phyloP scores from a whole-genome alignment of 2,113 vertebrate species.

The Quiscalus mexicanus region DNA sequence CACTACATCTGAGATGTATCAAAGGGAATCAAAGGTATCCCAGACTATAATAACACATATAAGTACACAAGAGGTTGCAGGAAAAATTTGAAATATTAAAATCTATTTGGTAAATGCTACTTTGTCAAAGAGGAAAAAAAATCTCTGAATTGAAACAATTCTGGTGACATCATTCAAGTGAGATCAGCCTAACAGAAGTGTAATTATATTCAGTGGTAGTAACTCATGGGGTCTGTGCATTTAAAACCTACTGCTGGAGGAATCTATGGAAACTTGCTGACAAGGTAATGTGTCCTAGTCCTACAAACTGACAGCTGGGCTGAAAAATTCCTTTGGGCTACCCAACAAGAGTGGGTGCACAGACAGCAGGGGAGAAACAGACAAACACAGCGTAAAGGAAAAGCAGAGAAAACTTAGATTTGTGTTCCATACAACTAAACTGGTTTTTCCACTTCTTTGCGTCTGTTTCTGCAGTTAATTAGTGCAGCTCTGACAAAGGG shows the following conservation, averaged over 20 bases:
- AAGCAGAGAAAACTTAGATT: not conserved
- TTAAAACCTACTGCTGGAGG: not conserved
- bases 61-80: not conserved
- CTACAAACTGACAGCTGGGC: not conserved
- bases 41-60: not conserved
- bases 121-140: not conserved
- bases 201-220: not conserved
- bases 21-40: not conserved
- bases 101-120: not conserved
- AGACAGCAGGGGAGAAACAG: not conserved
- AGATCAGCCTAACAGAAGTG: not conserved
- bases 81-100: not conserved
- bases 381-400: not conserved
- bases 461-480: not conserved
- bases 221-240: not conserved
- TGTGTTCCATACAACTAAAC: not conserved
- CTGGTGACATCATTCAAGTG: not conserved
- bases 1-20: rapidly evolving
- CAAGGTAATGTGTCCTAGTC: not conserved
- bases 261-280: not conserved
- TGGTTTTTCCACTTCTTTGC: not conserved
- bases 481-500: constrained; percentile 6
- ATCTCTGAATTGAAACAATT: not conserved
- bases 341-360: not conserved
- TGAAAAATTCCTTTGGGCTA: not conserved